Conservation (phyloP, 2,888 invertebrate species). For the Tolmerus cingulatus region DNA sequence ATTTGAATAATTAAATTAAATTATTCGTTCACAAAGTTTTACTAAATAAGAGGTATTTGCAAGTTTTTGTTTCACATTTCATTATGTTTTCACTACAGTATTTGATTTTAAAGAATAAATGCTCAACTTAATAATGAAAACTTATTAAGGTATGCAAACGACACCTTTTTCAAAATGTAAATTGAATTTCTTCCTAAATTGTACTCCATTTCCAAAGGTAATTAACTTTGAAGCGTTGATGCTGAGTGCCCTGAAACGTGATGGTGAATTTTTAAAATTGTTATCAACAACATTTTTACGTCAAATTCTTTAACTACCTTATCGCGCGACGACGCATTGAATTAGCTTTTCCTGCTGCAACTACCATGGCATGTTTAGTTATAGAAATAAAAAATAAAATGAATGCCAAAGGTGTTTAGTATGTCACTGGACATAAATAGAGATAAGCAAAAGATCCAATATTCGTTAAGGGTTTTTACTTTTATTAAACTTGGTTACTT, state of each 20-base stretch:
- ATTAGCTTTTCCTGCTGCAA: background rate
- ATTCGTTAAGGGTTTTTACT: background rate
- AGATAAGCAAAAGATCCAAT: background rate
- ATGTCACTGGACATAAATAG: background rate
- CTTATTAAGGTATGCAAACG: no score
- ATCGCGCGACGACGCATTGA: no score
- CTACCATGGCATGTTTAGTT: no score
- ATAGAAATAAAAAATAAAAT: background rate
- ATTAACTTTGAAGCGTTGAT: no score
- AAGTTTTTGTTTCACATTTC: background rate
- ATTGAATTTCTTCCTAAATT: no score
- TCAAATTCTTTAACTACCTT: background rate
- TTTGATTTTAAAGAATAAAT: no score
- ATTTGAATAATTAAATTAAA: background rate
- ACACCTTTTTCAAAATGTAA: no score
- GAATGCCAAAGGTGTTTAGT: background rate
- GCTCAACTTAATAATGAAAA: no score
- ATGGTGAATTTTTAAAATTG: background rate
- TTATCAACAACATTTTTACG: background rate
- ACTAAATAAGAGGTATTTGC: background rate
- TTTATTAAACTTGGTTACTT: background rate
- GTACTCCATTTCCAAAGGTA: no score
- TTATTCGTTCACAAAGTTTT: background rate
- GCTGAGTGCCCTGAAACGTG: background rate
- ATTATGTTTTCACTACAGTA: no score